phyloP scores from a whole-genome alignment of 1,140 invertebrate species.

The Drosophila rhopaloa region DNA sequence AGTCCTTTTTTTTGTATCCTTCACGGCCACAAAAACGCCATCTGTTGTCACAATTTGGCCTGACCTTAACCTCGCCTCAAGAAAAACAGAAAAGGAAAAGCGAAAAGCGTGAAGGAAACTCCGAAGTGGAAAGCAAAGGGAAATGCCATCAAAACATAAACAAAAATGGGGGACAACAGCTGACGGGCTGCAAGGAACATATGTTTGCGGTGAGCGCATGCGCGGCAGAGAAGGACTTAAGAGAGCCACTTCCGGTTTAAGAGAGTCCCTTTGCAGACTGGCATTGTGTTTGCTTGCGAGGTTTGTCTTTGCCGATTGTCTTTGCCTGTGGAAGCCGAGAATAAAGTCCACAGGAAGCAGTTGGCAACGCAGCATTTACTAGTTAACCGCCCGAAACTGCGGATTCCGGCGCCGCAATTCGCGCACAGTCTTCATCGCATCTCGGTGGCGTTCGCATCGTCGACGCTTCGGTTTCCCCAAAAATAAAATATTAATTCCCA shows the following conservation, averaged over 20 bases:
- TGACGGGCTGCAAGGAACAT: constrained; percentile 37
- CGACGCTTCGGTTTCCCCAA: constrained; percentile 20
- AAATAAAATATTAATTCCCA: constrained; percentile 1
- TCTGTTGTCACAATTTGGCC: constrained; percentile 62
- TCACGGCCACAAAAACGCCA: constrained; percentile 47
- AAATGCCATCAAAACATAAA: constrained; percentile 60
- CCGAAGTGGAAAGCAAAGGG: constrained; percentile 9
- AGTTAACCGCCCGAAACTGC: constrained; percentile 33
- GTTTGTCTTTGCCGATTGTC: constrained; percentile 28
- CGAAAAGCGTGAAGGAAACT: neutral
- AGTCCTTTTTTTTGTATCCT: constrained; percentile 3
- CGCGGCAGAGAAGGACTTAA: constrained; percentile 34
- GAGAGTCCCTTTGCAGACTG: constrained; percentile 42
- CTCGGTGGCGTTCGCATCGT: constrained; percentile 58
- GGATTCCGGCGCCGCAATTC: constrained; percentile 34
- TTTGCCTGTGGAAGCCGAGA: constrained; percentile 27
- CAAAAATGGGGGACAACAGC: constrained; percentile 46
- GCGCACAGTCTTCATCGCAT: constrained; percentile 52
- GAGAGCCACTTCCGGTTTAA: constrained; percentile 33
- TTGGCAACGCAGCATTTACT: constrained; percentile 38
- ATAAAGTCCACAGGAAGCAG: constrained; percentile 28
- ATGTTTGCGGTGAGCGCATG: constrained; percentile 57
- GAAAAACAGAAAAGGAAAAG: constrained; percentile 7
- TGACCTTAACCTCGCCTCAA: constrained; percentile 69
- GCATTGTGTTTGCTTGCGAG: constrained; percentile 19